A percentile compares a stretch with the other conserved stretches of the same genome.
Evolutionary conservation across 2,888 invertebrate genomes (phyloP).

Genomic region (Auanema sp.): DNA sequence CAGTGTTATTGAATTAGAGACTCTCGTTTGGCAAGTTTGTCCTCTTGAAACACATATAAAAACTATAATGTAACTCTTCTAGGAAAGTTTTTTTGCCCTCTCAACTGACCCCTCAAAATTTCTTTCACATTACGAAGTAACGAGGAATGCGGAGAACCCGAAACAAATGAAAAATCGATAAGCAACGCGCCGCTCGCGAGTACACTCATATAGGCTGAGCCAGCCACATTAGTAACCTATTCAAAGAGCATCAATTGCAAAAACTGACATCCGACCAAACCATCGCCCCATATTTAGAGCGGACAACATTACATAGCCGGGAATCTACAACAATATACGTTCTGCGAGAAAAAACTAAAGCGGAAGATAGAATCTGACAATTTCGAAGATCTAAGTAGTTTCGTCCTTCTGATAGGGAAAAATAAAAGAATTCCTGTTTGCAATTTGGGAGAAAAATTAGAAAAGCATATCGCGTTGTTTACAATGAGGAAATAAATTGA

Average conservation of each 20-base stretch:
- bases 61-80: slow-evolving; percentile 2
- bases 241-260: slow-evolving; percentile 7
- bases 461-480: too few relatives aligned
- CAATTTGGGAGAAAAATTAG: background rate
- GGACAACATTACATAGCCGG: background rate
- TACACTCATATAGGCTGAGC: slow-evolving; percentile 6
- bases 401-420: background rate
- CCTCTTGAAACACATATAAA: slow-evolving; percentile 2
- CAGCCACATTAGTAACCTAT: slow-evolving; percentile 9
- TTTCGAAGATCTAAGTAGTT: slow-evolving; percentile 4
- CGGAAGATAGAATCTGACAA: background rate
- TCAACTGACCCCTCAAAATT: background rate
- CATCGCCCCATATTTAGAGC: slow-evolving; percentile 3
- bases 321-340: slow-evolving; percentile 6
- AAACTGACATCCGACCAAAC: background rate
- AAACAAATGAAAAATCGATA: slow-evolving; percentile 7
- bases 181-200: slow-evolving; percentile 3
- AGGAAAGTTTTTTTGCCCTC: slow-evolving; percentile 2
- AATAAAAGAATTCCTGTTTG: background rate
- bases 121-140: background rate
- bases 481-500: too few relatives aligned
- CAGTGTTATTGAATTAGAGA: too few relatives aligned
- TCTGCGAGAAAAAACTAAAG: background rate
- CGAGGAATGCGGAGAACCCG: slow-evolving; percentile 1
- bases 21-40: too few relatives aligned